These are phyloP conservation scores for Podarcis lilfordi DNA, from an alignment of 2,797 vertebrate species.

Conservation along the genomic window DNA sequence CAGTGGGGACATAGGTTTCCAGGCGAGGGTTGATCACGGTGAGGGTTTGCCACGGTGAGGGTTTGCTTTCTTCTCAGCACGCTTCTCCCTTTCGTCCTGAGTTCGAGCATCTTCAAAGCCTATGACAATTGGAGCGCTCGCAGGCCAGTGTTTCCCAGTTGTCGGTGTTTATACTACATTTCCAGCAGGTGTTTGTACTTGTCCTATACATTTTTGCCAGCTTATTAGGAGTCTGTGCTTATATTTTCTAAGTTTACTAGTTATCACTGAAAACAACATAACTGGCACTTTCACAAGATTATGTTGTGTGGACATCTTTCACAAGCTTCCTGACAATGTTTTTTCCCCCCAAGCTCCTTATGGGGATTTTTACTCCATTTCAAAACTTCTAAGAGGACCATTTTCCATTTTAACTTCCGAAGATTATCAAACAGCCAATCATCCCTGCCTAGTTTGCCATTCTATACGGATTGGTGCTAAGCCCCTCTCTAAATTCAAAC, in stretches of 20 bases:
- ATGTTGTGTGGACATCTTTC: background rate
- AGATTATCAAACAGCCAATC: slow-evolving; percentile 18
- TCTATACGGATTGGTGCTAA: slow-evolving; percentile 2
- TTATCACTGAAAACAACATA: background rate
- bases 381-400: slow-evolving; percentile 14
- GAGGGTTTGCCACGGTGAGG: too few species aligned
- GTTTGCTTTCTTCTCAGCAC: too few species aligned
- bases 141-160: too few species aligned
- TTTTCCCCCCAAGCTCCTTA: background rate
- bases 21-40: too few species aligned
- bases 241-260: background rate
- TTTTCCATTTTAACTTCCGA: background rate
- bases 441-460: slow-evolving; percentile 5
- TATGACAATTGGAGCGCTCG: too few species aligned
- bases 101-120: too few species aligned
- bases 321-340: background rate
- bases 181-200: too few species aligned
- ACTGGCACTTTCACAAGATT: background rate
- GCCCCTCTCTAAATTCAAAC: background rate
- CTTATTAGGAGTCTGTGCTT: background rate
- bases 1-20: too few species aligned
- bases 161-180: too few species aligned
- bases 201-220: too few species aligned
- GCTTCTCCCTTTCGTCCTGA: too few species aligned
- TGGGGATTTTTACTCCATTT: background rate